phyloP scores from a whole-genome alignment of 2,888 invertebrate species.

The Andricus curvator region DNA sequence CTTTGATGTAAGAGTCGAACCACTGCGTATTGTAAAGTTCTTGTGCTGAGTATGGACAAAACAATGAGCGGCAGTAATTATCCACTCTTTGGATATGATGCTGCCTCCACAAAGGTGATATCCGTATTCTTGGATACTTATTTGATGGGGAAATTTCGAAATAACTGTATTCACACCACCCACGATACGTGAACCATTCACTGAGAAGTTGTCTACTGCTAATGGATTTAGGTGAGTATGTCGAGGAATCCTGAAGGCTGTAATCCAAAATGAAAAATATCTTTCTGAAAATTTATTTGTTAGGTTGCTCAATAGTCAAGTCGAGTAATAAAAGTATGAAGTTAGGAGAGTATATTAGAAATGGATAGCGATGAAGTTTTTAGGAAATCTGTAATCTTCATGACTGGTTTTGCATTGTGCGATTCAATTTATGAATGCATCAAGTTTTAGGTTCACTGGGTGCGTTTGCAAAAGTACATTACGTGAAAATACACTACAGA shows the following conservation, averaged over 20 bases:
- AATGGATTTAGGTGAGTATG: background rate
- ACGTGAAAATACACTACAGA: no score
- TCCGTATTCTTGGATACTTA: conserved; percentile 64
- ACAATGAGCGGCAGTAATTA: conserved; percentile 83
- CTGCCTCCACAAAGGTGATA: conserved; percentile 81
- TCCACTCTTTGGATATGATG: conserved; percentile 78
- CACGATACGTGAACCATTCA: conserved; percentile 46
- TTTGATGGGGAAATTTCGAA: conserved; percentile 59
- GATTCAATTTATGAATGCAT: no score
- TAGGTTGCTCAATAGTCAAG: no score
- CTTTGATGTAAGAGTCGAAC: conserved; percentile 76
- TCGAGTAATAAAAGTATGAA: no score
- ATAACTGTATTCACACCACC: conserved; percentile 56
- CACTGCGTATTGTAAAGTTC: conserved; percentile 43
- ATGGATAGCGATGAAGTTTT: no score
- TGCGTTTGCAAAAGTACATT: no score
- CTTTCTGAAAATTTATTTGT: background rate
- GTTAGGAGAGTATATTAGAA: no score
- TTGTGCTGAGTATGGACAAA: no score
- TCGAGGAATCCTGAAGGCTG: background rate
- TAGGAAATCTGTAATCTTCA: no score
- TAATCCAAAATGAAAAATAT: background rate
- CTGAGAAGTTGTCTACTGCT: background rate
- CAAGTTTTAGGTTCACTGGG: no score
- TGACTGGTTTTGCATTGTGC: no score